Percentiles rank a stretch among this genome's conserved stretches.
phyloP scores from a whole-genome alignment of 64 coral and sea anemone species.

The Dendrophyllia cribrosa region DNA sequence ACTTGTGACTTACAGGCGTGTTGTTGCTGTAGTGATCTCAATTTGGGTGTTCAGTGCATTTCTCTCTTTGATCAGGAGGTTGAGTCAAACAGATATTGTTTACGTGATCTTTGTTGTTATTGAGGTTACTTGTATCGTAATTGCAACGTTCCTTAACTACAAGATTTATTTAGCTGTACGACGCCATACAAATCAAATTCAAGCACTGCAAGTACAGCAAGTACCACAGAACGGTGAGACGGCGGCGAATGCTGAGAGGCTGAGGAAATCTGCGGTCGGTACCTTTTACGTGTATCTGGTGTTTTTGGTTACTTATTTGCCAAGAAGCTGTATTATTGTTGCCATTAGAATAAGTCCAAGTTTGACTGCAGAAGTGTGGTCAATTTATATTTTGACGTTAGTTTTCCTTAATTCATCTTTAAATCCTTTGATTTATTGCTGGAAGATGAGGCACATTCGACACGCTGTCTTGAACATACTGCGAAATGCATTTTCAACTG shows the following conservation, averaged over 20 bases:
- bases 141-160: background rate
- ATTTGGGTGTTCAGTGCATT: background rate
- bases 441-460: too few relatives aligned
- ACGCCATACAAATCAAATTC: background rate
- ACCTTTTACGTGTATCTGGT: conserved; percentile 10
- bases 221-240: background rate
- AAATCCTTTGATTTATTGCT: too few relatives aligned
- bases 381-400: too few relatives aligned
- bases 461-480: too few relatives aligned
- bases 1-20: conserved; percentile 2
- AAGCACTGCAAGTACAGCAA: background rate
- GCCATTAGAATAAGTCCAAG: too few relatives aligned
- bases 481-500: background rate
- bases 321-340: too few relatives aligned
- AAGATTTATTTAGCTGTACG: background rate
- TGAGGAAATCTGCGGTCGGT: conserved; percentile 1
- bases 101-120: background rate
- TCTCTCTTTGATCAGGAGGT: background rate
- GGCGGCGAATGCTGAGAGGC: background rate
- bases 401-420: too few relatives aligned
- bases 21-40: background rate
- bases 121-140: background rate
- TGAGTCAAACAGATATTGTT: background rate
- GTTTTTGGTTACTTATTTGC: conserved; percentile 19
- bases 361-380: too few relatives aligned